A percentile compares a stretch with the other conserved stretches of the same genome.
Evolutionary conservation across 2,113 vertebrate genomes (phyloP).

Genomic region (Ovibos moschatus): DNA sequence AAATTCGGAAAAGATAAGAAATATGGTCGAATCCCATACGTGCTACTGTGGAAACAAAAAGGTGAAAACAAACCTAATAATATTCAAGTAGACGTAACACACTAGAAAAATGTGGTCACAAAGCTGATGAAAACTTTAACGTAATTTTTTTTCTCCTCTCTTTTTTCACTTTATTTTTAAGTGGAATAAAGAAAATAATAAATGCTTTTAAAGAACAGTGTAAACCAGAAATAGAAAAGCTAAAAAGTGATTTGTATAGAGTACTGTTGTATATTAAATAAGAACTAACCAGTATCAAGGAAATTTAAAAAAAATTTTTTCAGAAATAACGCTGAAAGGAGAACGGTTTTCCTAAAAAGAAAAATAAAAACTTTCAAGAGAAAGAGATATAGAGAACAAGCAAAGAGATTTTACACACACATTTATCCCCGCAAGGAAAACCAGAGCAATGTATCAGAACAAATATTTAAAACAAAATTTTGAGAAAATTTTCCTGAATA

Average conservation of each 20-base stretch:
- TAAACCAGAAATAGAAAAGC: neutral
- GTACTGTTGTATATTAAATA: neutral
- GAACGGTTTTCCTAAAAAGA: neutral
- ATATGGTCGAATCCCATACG: neutral
- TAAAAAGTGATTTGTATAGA: neutral
- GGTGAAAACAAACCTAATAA: neutral
- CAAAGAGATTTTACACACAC: neutral
- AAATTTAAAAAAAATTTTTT: neutral
- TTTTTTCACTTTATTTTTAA: neutral
- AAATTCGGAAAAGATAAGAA: neutral
- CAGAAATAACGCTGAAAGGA: neutral
- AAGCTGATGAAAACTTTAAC: neutral
- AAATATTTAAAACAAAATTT: slow-evolving; percentile 5
- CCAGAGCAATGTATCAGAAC: neutral
- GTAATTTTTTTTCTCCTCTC: neutral
- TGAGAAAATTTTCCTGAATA: neutral
- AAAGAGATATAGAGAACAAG: neutral
- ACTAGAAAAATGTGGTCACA: neutral
- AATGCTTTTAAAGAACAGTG: neutral
- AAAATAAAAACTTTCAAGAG: neutral
- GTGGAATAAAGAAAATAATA: neutral
- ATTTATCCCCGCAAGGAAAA: neutral
- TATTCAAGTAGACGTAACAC: neutral
- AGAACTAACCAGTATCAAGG: neutral
- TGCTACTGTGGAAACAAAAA: neutral